Conservation (phyloP, 2,113 vertebrate genomes). For the Litocranius walleri region DNA sequence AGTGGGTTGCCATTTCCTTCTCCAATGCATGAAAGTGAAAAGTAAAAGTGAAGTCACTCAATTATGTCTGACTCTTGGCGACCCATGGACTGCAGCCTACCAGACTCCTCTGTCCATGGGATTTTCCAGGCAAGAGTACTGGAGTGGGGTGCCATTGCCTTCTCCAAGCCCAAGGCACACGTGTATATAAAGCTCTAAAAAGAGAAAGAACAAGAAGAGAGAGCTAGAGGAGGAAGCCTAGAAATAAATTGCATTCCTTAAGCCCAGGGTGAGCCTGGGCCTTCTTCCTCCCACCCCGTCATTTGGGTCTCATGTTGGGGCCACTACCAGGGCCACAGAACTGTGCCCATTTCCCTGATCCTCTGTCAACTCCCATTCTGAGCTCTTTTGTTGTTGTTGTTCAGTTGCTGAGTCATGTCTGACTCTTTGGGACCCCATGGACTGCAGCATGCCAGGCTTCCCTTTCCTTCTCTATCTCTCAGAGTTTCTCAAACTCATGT, state of each 20-base stretch:
- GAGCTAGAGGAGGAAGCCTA: not conserved
- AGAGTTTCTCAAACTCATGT: not conserved
- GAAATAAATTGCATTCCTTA: not conserved
- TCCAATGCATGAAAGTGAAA: too few relatives aligned
- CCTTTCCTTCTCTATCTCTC: not conserved
- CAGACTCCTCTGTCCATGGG: too few relatives aligned
- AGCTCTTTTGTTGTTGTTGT: not conserved
- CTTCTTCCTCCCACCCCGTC: not conserved
- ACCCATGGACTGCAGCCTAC: too few relatives aligned
- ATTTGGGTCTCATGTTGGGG: not conserved
- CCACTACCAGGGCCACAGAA: not conserved
- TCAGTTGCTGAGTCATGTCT: not conserved
- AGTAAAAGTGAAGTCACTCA: too few relatives aligned
- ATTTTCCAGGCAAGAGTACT: too few relatives aligned
- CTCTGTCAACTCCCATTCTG: not conserved
- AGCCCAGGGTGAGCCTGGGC: not conserved
- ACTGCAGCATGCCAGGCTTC: not conserved
- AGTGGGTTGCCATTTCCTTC: too few relatives aligned
- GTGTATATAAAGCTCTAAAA: not conserved
- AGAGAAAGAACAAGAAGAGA: not conserved
- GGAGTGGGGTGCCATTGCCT: too few relatives aligned
- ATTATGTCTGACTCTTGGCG: accelerated
- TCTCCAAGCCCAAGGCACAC: not conserved
- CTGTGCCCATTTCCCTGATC: not conserved
- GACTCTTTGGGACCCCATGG: not conserved